These are phyloP conservation scores for Sceloporus tristichus DNA, from an alignment of 2,113 vertebrate genomes.

Conservation along the genomic window DNA sequence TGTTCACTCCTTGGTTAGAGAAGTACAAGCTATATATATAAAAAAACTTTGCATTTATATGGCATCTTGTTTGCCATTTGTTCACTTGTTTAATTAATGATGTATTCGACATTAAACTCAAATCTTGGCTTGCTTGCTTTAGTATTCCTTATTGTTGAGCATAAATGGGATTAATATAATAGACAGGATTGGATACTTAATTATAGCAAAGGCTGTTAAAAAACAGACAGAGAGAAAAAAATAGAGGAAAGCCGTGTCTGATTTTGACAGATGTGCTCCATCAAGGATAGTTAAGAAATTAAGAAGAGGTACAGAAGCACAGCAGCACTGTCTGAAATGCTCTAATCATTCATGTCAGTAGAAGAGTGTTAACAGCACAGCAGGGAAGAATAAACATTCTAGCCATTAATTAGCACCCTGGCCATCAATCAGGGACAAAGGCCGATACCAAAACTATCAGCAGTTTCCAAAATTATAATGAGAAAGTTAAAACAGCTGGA, in stretches of 20 bases:
- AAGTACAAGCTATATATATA: too few species aligned
- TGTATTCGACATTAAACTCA: not conserved
- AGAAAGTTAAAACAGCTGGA: not conserved
- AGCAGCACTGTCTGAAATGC: not conserved
- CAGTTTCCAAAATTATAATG: not conserved
- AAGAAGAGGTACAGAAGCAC: slow-evolving; percentile 35
- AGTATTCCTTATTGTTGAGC: not conserved
- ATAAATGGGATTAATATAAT: slow-evolving; percentile 8
- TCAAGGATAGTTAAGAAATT: slow-evolving; percentile 28
- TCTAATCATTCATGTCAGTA: slow-evolving; percentile 1
- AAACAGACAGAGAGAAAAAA: slow-evolving; percentile 15
- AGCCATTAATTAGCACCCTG: slow-evolving; percentile 3
- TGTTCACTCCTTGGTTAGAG: too few species aligned
- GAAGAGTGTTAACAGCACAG: slow-evolving; percentile 26
- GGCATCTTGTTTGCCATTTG: not conserved
- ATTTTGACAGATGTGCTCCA: slow-evolving; percentile 32
- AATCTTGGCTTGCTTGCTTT: not conserved
- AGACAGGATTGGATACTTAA: slow-evolving; percentile 5
- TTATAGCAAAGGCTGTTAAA: slow-evolving; percentile 11
- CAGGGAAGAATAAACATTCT: slow-evolving; percentile 37
- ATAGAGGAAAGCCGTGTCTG: slow-evolving; percentile 16
- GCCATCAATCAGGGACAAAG: not conserved
- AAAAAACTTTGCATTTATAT: too few species aligned
- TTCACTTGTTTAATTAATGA: not conserved
- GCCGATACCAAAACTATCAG: slow-evolving; percentile 5